Evolutionary conservation across 2,888 invertebrate genomes (phyloP).

Genomic region (Prionchulus punctatus): DNA sequence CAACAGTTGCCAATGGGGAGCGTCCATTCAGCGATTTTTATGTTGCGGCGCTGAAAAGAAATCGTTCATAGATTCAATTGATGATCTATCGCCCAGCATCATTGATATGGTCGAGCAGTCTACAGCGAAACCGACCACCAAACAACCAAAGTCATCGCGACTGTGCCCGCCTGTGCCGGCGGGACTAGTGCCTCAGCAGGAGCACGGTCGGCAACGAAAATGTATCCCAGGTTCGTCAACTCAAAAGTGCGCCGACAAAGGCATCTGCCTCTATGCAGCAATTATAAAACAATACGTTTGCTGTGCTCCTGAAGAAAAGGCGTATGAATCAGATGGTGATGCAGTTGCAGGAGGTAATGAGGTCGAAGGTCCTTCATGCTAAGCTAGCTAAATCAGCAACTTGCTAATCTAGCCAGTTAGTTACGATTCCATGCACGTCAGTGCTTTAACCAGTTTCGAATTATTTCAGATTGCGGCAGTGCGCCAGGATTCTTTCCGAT

Average conservation of each 20-base stretch:
- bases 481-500: background rate
- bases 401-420: too few species aligned
- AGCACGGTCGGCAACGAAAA: conserved; percentile 27
- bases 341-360: too few species aligned
- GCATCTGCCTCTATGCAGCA: conserved; percentile 23
- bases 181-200: conserved; percentile 12
- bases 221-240: conserved; percentile 27
- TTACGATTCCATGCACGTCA: too few species aligned
- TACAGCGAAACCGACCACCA: too few species aligned
- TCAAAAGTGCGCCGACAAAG: conserved; percentile 7
- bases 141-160: too few species aligned
- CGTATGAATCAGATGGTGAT: too few species aligned
- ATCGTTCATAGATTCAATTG: too few species aligned
- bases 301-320: conserved; percentile 23
- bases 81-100: background rate
- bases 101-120: too few species aligned
- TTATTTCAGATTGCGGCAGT: background rate
- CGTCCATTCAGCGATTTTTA: background rate
- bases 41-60: background rate
- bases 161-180: background rate
- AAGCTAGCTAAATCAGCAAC: too few species aligned
- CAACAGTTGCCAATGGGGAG: background rate
- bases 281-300: conserved; percentile 29
- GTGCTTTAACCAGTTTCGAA: too few species aligned
- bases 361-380: too few species aligned